phyloP scores from a whole-genome alignment of 2,113 vertebrate species.

The Regulus satrapa region DNA sequence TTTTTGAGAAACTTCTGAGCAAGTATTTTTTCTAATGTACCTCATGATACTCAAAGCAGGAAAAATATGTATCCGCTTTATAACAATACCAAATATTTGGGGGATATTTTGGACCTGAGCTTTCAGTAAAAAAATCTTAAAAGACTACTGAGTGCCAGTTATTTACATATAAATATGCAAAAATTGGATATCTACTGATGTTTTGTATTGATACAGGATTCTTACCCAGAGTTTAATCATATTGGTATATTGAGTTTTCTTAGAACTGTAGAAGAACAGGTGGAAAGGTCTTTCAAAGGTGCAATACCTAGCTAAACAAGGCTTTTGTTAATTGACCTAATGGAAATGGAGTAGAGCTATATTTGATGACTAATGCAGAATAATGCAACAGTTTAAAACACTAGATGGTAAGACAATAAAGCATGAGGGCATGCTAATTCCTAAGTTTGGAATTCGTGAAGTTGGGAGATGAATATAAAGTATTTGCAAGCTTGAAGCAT shows the following conservation, averaged over 20 bases:
- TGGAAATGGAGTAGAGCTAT: background rate
- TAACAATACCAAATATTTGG: background rate
- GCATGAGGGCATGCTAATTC: background rate
- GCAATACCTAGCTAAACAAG: background rate
- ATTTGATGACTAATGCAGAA: background rate
- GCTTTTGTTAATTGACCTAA: background rate
- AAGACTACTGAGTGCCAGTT: background rate
- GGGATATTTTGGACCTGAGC: background rate
- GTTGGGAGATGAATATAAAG: background rate
- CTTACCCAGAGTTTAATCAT: background rate
- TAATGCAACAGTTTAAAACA: background rate
- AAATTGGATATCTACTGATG: background rate
- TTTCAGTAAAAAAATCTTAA: background rate
- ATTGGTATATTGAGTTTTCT: background rate
- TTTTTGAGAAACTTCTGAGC: background rate
- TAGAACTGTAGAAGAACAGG: background rate
- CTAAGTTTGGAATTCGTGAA: background rate
- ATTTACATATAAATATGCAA: background rate
- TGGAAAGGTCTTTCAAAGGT: background rate
- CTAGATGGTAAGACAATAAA: background rate
- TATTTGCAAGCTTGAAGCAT: background rate
- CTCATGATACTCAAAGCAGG: background rate
- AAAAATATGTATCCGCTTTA: background rate
- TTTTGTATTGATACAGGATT: background rate
- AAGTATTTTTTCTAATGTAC: background rate